phyloP scores from a whole-genome alignment of 2,113 vertebrate genomes.

The Paradisaea rubra region DNA sequence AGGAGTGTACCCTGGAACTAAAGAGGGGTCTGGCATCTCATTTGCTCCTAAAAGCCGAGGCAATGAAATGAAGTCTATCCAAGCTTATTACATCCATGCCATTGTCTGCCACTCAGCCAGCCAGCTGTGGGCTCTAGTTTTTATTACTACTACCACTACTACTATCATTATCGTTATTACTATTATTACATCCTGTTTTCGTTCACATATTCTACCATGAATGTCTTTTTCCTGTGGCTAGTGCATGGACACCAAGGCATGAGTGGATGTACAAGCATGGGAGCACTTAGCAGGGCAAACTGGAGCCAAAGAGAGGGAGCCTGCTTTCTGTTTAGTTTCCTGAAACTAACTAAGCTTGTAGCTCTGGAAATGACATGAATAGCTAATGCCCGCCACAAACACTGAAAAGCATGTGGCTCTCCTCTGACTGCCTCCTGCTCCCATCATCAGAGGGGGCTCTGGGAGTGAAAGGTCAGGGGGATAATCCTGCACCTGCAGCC shows the following conservation, averaged over 20 bases:
- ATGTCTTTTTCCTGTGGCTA: slow-evolving; percentile 22
- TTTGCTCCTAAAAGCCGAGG: background rate
- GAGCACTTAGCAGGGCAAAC: background rate
- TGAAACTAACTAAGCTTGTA: background rate
- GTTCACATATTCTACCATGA: background rate
- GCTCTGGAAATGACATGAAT: background rate
- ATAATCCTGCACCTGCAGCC: slow-evolving; percentile 74
- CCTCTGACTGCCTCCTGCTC: slow-evolving; percentile 17
- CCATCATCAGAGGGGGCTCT: background rate
- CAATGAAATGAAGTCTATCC: background rate
- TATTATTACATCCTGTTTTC: background rate
- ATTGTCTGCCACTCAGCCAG: slow-evolving; percentile 13
- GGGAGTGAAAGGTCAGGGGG: slow-evolving; percentile 55
- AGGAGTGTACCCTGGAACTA: background rate
- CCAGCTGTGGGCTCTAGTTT: background rate
- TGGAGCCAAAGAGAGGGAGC: background rate
- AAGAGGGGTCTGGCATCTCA: background rate
- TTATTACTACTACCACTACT: background rate
- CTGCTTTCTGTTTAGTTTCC: background rate
- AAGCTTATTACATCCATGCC: background rate
- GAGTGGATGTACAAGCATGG: background rate
- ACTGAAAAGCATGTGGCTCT: background rate
- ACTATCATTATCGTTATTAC: background rate
- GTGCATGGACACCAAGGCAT: background rate
- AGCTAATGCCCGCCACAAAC: background rate